Percentiles rank a stretch among this genome's conserved stretches.
These are phyloP conservation scores for Drosophila fungiperda DNA, from an alignment of 2,888 invertebrate genomes.

Conservation along the genomic window DNA sequence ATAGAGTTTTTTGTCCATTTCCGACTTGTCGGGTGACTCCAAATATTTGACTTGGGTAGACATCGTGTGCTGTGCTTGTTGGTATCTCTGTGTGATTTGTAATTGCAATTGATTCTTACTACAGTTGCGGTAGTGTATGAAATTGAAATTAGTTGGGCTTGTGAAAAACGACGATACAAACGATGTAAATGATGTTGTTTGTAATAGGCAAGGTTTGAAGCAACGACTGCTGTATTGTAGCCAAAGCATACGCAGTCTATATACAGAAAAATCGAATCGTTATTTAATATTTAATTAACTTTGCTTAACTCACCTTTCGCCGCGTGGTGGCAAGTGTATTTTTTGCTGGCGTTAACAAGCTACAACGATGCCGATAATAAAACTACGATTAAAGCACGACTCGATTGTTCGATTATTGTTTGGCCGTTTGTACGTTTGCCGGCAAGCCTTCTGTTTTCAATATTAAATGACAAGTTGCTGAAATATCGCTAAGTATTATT, in stretches of 20 bases:
- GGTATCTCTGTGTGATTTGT: background rate
- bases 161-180: slow-evolving; percentile 10
- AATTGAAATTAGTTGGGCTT: slow-evolving; percentile 22
- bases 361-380: slow-evolving; percentile 14
- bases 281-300: background rate
- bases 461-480: background rate
- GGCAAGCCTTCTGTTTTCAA: background rate
- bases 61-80: slow-evolving; percentile 34
- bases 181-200: slow-evolving; percentile 3
- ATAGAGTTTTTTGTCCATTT: slow-evolving; percentile 91
- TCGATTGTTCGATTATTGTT: background rate
- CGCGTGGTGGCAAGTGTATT: slow-evolving; percentile 44
- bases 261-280: background rate
- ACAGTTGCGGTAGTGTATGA: background rate
- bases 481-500: background rate
- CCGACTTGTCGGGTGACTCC: slow-evolving; percentile 89
- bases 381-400: background rate
- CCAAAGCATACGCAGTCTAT: slow-evolving; percentile 37
- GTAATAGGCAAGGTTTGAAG: slow-evolving; percentile 24
- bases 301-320: slow-evolving; percentile 20
- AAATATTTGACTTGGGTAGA: slow-evolving; percentile 81
- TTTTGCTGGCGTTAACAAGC: slow-evolving; percentile 12
- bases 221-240: slow-evolving; percentile 34
- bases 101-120: background rate
- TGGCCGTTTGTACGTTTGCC: background rate